These are phyloP conservation scores for Rhorus exstirpatorius DNA, from an alignment of 2,888 invertebrate species.

Conservation along the genomic window DNA sequence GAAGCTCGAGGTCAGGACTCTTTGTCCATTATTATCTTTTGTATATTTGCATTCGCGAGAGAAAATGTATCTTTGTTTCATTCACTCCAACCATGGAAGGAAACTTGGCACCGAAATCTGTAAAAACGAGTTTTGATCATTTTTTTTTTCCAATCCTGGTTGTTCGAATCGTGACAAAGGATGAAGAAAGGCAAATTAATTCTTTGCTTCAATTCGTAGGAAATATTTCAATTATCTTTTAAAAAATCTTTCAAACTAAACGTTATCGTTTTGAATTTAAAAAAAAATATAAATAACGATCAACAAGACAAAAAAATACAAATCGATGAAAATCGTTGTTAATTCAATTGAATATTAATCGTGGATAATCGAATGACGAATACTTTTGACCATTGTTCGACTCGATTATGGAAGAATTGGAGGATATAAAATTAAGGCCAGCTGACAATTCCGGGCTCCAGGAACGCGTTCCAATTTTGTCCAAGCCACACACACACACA, in stretches of 20 bases:
- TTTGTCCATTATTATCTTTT: constrained; percentile 23
- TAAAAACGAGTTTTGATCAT: constrained; percentile 4
- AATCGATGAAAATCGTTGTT: no score
- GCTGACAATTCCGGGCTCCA: constrained; percentile 80
- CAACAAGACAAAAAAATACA: no score
- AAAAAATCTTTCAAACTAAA: no score
- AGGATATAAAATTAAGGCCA: constrained; percentile 79
- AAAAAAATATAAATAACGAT: no score
- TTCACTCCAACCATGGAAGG: constrained; percentile 15
- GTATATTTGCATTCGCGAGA: constrained; percentile 31
- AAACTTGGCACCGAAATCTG: constrained; percentile 24
- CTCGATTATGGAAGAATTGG: constrained; percentile 51
- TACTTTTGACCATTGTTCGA: constrained; percentile 10
- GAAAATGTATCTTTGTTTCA: constrained; percentile 29
- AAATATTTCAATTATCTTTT: no score
- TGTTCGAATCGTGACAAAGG: no score
- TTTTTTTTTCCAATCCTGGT: not conserved
- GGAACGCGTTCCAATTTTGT: constrained; percentile 82
- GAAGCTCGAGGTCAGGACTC: constrained; percentile 37
- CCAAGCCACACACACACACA: constrained; percentile 40
- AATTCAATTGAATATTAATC: no score
- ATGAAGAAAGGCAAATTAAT: no score
- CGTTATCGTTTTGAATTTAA: no score
- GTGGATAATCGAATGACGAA: no score
- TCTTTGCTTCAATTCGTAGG: no score